A percentile compares a stretch with the other conserved stretches of the same genome.
Evolutionary conservation across 2,113 vertebrate genomes (phyloP).

Genomic region (Herpailurus yagouaroundi): DNA sequence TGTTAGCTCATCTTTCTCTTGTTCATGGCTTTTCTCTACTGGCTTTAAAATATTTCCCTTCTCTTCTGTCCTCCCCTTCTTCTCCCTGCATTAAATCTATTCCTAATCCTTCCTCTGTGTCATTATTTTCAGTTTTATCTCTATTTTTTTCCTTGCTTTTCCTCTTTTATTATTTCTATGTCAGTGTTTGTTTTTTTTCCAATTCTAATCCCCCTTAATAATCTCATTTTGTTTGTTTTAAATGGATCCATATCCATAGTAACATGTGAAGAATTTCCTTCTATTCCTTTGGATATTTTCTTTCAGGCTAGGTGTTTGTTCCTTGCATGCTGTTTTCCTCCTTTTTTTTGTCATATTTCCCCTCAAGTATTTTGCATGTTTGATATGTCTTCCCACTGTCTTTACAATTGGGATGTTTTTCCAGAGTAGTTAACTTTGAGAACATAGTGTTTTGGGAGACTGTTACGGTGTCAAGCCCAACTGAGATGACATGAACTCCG

Average conservation of each 20-base stretch:
- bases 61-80: not conserved
- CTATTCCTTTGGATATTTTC: not conserved
- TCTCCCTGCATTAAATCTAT: not conserved
- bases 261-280: not conserved
- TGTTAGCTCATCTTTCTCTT: not conserved
- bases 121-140: not conserved
- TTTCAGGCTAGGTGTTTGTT: not conserved
- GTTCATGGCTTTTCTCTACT: not conserved
- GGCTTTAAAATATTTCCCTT: not conserved
- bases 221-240: slow-evolving; percentile 1
- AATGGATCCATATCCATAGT: not conserved
- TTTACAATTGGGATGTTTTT: not conserved
- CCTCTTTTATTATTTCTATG: not conserved
- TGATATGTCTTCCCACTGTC: not conserved
- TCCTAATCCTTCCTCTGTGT: not conserved
- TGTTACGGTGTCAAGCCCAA: not conserved
- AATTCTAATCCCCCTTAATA: not conserved
- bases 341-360: not conserved
- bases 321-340: not conserved
- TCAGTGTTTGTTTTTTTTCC: not conserved
- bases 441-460: not conserved
- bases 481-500: not conserved
- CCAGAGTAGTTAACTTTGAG: not conserved
- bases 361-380: not conserved
- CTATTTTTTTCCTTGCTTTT: not conserved